phyloP scores from a whole-genome alignment of 2,797 vertebrate species.

The Tiaroga cobitis region DNA sequence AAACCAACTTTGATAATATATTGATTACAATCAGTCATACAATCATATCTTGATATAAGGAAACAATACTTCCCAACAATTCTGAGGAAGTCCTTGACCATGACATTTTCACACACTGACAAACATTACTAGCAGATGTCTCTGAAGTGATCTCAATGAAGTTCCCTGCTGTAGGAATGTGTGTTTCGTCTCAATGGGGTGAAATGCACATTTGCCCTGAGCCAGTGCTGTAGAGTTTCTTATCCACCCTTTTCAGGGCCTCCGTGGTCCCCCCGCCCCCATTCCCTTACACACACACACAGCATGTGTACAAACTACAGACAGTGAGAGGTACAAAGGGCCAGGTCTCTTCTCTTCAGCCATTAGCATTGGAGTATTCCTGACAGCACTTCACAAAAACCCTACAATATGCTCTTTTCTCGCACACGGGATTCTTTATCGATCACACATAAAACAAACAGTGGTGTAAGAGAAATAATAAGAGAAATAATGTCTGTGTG shows the following conservation, averaged over 20 bases:
- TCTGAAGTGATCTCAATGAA: constrained; percentile 19
- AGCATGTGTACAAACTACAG: constrained; percentile 63
- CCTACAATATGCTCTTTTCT: background rate
- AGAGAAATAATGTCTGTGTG: constrained; percentile 1
- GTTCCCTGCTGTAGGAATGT: constrained; percentile 18
- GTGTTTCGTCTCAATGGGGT: constrained; percentile 66
- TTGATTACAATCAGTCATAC: no score
- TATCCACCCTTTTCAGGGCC: constrained; percentile 66
- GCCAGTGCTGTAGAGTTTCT: constrained; percentile 74
- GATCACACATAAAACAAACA: constrained; percentile 28
- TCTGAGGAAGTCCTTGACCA: background rate
- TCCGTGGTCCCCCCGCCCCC: constrained; percentile 58
- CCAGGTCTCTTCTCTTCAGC: constrained; percentile 49
- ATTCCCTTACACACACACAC: constrained; percentile 51
- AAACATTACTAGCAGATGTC: constrained; percentile 12
- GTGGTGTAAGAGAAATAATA: background rate
- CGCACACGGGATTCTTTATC: background rate
- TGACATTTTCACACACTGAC: constrained; percentile 21
- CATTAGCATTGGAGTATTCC: constrained; percentile 49
- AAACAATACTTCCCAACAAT: background rate
- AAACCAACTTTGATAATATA: background rate
- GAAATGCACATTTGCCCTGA: constrained; percentile 73
- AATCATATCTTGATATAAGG: background rate
- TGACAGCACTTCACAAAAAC: constrained; percentile 52
- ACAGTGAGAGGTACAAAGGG: constrained; percentile 62